Evolutionary conservation across 2,888 invertebrate species (phyloP).

Genomic region (Acronicta leporina): DNA sequence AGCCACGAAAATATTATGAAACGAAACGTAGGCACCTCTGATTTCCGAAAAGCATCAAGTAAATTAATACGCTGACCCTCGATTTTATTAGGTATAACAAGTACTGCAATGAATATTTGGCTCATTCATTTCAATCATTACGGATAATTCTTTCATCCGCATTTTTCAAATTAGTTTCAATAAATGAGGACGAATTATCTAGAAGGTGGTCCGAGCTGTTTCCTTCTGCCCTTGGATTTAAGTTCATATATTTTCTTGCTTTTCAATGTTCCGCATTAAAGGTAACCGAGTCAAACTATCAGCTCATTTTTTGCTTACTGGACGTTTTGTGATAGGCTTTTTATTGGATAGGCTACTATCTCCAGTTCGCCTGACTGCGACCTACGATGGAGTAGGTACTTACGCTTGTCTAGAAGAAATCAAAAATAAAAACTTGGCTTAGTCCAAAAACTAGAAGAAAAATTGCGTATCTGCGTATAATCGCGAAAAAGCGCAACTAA

Average conservation of each 20-base stretch:
- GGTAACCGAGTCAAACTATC: not conserved
- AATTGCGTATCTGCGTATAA: no score
- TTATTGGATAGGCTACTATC: no score
- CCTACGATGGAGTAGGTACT: no score
- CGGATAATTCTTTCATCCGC: constrained; percentile 16
- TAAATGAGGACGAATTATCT: constrained; percentile 5
- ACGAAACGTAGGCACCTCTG: constrained; percentile 35
- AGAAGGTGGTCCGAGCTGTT: constrained; percentile 2
- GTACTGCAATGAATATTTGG: constrained; percentile 24
- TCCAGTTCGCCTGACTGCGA: no score
- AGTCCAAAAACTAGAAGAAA: no score
- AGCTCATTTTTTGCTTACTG: no score
- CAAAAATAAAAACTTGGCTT: no score
- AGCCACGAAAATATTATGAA: constrained; percentile 45
- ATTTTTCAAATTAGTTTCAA: constrained; percentile 13
- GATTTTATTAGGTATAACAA: constrained; percentile 33
- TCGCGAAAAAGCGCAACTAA: no score
- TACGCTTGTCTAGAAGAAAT: no score
- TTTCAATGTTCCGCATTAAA: not conserved
- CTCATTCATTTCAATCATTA: not conserved
- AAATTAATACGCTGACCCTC: constrained; percentile 47
- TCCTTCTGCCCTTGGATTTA: constrained; percentile 12
- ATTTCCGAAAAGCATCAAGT: constrained; percentile 47
- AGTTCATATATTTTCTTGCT: not conserved
- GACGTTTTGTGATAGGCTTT: no score